Evolutionary conservation across 2,797 vertebrate species (phyloP).

Genomic region (Oreortyx pictus): DNA sequence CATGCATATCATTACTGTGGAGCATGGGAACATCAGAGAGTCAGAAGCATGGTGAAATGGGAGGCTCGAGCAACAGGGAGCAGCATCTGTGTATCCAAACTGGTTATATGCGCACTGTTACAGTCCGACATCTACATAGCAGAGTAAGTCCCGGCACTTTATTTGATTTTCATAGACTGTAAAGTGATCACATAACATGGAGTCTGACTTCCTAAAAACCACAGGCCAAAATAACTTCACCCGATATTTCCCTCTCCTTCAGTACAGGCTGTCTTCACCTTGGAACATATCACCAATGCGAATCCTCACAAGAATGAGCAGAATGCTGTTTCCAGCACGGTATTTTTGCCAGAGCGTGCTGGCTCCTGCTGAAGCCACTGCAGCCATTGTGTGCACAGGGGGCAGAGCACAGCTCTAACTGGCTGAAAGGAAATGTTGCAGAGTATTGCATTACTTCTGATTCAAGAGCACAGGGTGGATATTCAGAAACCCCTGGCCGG

Average conservation of each 20-base stretch:
- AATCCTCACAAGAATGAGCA: neutral
- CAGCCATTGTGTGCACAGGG: neutral
- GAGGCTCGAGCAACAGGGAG: neutral
- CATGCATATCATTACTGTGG: fast-evolving
- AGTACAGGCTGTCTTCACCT: neutral
- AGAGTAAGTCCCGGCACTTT: neutral
- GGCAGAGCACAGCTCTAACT: neutral
- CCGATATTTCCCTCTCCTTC: neutral
- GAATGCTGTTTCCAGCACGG: constrained; percentile 3
- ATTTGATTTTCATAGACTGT: neutral
- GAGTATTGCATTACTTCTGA: neutral
- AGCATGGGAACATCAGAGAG: fast-evolving
- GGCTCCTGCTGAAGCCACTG: constrained; percentile 9
- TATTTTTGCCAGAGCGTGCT: neutral
- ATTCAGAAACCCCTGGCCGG: neutral
- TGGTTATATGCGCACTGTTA: fast-evolving
- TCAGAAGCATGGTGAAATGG: neutral
- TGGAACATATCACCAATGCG: neutral
- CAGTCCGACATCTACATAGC: neutral
- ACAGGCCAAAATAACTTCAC: neutral
- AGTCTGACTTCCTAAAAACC: neutral
- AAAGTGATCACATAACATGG: neutral
- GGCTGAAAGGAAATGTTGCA: neutral
- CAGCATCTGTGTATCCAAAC: neutral
- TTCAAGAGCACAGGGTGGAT: neutral